phyloP scores from a whole-genome alignment of 1,140 invertebrate species.

The Macrostomum lignano region DNA sequence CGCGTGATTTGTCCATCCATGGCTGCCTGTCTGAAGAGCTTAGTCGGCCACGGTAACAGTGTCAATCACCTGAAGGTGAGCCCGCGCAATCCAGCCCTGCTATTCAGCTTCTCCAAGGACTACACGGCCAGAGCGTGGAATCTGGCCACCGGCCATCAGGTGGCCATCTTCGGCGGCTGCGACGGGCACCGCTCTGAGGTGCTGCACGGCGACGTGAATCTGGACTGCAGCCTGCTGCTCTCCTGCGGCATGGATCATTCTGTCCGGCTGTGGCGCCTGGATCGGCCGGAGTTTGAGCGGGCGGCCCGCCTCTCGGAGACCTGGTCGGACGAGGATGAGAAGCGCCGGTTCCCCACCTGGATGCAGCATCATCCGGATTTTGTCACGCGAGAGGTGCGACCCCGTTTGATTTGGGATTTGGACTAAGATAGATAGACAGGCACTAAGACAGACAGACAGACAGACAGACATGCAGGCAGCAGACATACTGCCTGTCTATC shows the following conservation, averaged over 20 bases:
- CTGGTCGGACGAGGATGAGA: too few relatives aligned
- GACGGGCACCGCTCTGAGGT: slow-evolving; percentile 3
- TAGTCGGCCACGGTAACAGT: slow-evolving; percentile 2
- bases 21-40: background rate
- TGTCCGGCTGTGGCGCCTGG: slow-evolving; percentile 5
- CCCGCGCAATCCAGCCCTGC: background rate
- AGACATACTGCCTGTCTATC: too few relatives aligned
- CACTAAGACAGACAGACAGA: too few relatives aligned
- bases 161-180: slow-evolving; percentile 1
- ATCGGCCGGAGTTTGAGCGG: background rate
- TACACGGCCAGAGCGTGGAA: slow-evolving; percentile 4
- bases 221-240: background rate
- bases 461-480: too few relatives aligned
- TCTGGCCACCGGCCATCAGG: background rate
- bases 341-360: too few relatives aligned
- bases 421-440: too few relatives aligned
- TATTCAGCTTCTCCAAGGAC: slow-evolving; percentile 4
- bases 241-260: slow-evolving; percentile 6
- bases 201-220: slow-evolving; percentile 3
- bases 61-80: slow-evolving; percentile 2
- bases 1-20: slow-evolving; percentile 3
- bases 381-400: too few relatives aligned
- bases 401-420: too few relatives aligned
- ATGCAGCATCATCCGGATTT: too few relatives aligned
- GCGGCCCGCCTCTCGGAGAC: too few relatives aligned